These are phyloP conservation scores for Lordiphosa clarofinis DNA, from an alignment of 1,140 invertebrate genomes.

Conservation along the genomic window DNA sequence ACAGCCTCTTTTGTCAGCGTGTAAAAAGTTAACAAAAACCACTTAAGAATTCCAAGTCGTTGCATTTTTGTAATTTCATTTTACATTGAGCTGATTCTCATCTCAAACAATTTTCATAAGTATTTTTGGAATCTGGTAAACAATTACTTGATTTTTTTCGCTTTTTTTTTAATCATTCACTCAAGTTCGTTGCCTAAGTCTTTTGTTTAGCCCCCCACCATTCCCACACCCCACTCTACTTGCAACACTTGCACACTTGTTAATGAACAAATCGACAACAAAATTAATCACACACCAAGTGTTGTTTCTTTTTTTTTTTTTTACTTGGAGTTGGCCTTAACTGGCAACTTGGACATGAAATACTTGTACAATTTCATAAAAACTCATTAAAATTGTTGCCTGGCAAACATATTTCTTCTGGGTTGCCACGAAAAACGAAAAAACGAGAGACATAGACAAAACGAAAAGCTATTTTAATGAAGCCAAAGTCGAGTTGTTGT, in stretches of 20 bases:
- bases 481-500: conserved; percentile 52
- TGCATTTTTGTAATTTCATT: too few relatives aligned
- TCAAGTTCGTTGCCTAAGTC: conserved; percentile 51
- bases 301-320: conserved; percentile 29
- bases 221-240: conserved; percentile 2
- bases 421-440: conserved; percentile 33
- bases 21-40: too few relatives aligned
- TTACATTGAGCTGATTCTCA: too few relatives aligned
- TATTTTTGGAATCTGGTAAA: too few relatives aligned
- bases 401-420: conserved; percentile 27
- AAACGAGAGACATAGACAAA: conserved; percentile 53
- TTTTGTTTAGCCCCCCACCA: conserved; percentile 28
- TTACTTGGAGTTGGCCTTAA: conserved; percentile 39
- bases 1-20: too few relatives aligned
- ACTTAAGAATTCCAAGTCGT: too few relatives aligned
- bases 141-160: too few relatives aligned
- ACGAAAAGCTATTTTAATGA: conserved; percentile 73
- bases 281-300: conserved; percentile 55
- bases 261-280: conserved; percentile 49
- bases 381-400: conserved; percentile 67
- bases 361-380: conserved; percentile 64
- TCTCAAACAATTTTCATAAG: too few relatives aligned
- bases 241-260: conserved; percentile 37
- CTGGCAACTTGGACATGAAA: conserved; percentile 40
- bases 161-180: too few relatives aligned